A percentile compares a stretch with the other conserved stretches of the same genome.
Evolutionary conservation across 2,113 vertebrate species (phyloP).

Genomic region (Podilymbus podiceps): DNA sequence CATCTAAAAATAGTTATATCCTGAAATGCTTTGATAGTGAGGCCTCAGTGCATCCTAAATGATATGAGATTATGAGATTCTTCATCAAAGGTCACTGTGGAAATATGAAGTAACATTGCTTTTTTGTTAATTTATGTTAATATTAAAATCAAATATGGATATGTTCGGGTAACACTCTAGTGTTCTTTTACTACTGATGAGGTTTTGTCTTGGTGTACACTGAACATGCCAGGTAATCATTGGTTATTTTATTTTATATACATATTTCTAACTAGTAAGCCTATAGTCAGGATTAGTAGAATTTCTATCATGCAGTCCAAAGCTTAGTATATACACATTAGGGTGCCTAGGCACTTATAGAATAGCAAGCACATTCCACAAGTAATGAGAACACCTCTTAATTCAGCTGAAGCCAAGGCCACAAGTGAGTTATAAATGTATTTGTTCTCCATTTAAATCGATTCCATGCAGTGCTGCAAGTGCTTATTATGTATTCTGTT

Average conservation of each 20-base stretch:
- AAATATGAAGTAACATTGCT: neutral
- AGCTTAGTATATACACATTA: neutral
- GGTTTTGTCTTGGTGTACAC: neutral
- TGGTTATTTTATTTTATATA: neutral
- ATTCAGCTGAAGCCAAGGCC: slow-evolving; percentile 38
- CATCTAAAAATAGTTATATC: neutral
- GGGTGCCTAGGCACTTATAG: neutral
- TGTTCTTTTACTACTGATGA: neutral
- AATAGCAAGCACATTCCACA: neutral
- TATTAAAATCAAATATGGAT: neutral
- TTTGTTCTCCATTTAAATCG: slow-evolving; percentile 59
- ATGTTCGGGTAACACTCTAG: neutral
- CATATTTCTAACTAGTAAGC: neutral
- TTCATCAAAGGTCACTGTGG: neutral
- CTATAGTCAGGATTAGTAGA: neutral
- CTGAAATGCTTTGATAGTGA: neutral
- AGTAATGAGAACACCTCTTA: slow-evolving; percentile 50
- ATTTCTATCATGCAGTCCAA: neutral
- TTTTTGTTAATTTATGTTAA: neutral
- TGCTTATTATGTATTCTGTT: slow-evolving; percentile 44
- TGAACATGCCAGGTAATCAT: neutral
- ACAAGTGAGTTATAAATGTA: slow-evolving; percentile 57
- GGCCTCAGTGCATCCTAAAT: neutral
- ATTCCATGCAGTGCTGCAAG: slow-evolving; percentile 49
- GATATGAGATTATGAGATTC: neutral